These are phyloP conservation scores for Leptinotarsa texana DNA, from an alignment of 1,140 invertebrate species.

Conservation along the genomic window DNA sequence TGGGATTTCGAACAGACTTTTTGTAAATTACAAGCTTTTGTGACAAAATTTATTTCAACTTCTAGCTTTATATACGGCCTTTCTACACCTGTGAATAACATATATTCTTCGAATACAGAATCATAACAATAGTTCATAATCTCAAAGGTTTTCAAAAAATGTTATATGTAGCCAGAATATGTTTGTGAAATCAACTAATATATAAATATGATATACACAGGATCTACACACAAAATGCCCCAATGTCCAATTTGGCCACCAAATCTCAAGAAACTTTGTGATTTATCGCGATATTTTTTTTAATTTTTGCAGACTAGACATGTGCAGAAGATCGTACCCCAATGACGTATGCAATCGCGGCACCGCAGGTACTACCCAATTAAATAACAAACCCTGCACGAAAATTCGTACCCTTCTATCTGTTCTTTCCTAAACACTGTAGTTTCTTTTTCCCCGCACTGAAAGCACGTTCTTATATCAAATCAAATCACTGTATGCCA, in stretches of 20 bases:
- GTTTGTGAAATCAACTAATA: background rate
- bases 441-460: slow-evolving; percentile 14
- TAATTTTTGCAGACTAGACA: slow-evolving; percentile 89
- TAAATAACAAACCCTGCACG: slow-evolving; percentile 25
- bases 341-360: slow-evolving; percentile 95
- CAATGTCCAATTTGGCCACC: background rate
- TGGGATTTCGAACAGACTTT: too few relatives aligned
- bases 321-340: slow-evolving; percentile 93
- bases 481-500: background rate
- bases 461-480: slow-evolving; percentile 12
- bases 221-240: background rate
- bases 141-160: too few relatives aligned
- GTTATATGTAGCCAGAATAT: background rate
- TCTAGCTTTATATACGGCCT: too few relatives aligned
- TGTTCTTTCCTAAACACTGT: slow-evolving; percentile 27
- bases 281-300: slow-evolving; percentile 16
- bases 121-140: too few relatives aligned
- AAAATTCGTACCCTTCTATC: slow-evolving; percentile 3
- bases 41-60: too few relatives aligned
- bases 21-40: too few relatives aligned
- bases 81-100: too few relatives aligned
- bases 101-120: too few relatives aligned
- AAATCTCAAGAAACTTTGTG: background rate
- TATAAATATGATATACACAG: slow-evolving; percentile 1
- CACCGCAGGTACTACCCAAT: slow-evolving; percentile 80